Evolutionary conservation across 2,797 vertebrate species (phyloP), one percentile per base, ranked within the genome.

Genomic region (Gymnodraco acuticeps): DNA sequence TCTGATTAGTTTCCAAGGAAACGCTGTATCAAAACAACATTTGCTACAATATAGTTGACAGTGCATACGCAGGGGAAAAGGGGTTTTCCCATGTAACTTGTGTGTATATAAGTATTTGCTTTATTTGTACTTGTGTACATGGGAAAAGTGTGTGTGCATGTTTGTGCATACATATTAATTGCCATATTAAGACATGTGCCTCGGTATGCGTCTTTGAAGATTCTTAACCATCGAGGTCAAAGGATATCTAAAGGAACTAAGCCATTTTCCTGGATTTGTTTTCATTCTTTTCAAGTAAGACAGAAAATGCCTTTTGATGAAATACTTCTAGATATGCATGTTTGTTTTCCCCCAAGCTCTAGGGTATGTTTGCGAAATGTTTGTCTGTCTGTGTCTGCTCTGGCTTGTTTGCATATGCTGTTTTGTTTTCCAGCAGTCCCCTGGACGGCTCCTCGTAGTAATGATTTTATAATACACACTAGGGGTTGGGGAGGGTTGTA

Each of bases 381-480:
- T 73, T 70, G 23, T 69, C 58, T 67, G 66, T 76, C 60, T 70
- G 61, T 48, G 27, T 76, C 71, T 78, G 14, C 69, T 70, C 43
- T 45, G 46, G 77, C 78, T 75, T 80, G 63, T 88, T 73, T 85
- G 82, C 67, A 67, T 78, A 68, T 55, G 71, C 63, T 42, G 62
- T 80, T 84, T 38, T 15, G 15, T 84, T 87, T 89, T 87, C 82
- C 77, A 81, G 80, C 73, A 67, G 80, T 73, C 54, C 53, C 54
- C 83, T 84, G 64, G 67, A 89, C 16, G 27, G 64, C 70, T 88
- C 71, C 77, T 76, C 46, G 0, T 70, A 55, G 62, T 91, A 92
- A 92, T 91, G 87, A 86, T 91, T 92, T 94, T 90, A 87, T 87
- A 83, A 88, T 77, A 51, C 84, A 74, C 75, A 56, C 74, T 51